phyloP scores from a whole-genome alignment of 2,113 vertebrate genomes.

The Pachycephala philippinensis region DNA sequence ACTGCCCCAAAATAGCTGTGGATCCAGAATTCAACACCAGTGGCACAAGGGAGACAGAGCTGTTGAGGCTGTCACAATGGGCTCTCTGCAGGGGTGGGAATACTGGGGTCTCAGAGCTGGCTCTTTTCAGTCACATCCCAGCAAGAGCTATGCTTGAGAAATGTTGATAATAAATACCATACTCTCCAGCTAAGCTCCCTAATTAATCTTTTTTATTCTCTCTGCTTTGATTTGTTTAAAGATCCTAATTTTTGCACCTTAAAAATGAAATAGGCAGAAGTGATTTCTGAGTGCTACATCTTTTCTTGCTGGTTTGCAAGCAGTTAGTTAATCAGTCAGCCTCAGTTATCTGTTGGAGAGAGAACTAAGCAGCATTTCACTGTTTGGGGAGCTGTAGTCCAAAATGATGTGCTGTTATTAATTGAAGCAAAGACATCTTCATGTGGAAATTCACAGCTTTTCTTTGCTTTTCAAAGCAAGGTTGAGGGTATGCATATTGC shows the following conservation, averaged over 20 bases:
- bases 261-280: not conserved
- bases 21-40: not conserved
- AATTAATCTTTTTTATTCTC: not conserved
- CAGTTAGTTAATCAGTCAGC: not conserved
- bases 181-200: not conserved
- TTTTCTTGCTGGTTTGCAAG: not conserved
- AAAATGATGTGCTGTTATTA: slow-evolving; percentile 5
- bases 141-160: not conserved
- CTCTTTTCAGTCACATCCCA: not conserved
- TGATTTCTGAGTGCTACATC: not conserved
- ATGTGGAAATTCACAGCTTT: not conserved
- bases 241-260: not conserved
- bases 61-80: not conserved
- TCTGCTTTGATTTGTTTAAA: not conserved
- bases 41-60: fast-evolving
- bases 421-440: not conserved
- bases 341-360: not conserved
- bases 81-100: not conserved
- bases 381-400: not conserved
- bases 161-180: not conserved
- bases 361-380: not conserved
- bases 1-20: not conserved
- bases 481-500: not conserved
- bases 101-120: not conserved
- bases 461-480: not conserved